Evolutionary conservation across 2,113 vertebrate species (phyloP).

Genomic region (Cheirogaleus medius): DNA sequence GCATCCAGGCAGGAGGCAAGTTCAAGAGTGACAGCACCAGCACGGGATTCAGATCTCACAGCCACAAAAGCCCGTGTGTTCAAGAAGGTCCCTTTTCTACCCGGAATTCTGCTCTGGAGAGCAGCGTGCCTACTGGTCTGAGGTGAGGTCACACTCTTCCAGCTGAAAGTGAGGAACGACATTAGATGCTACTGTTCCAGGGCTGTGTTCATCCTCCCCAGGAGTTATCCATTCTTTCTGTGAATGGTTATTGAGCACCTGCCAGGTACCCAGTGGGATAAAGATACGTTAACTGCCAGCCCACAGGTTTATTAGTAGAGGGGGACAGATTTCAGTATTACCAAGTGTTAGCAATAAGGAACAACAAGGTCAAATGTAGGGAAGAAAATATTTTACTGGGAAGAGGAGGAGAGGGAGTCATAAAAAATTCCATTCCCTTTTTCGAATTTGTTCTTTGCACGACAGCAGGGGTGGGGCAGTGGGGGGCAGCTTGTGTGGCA

Average conservation of each 20-base stretch:
- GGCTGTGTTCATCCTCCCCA: background rate
- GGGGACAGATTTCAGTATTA: background rate
- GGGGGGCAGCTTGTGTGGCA: too few relatives aligned
- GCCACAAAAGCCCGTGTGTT: rapidly evolving
- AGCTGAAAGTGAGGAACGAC: background rate
- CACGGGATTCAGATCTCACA: rapidly evolving
- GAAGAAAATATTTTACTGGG: background rate
- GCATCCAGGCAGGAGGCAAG: background rate
- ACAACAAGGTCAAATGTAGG: background rate
- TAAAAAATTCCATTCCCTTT: too few relatives aligned
- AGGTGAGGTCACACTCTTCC: background rate
- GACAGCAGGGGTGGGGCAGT: rapidly evolving
- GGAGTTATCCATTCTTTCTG: background rate
- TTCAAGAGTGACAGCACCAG: background rate
- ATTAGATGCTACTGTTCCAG: background rate
- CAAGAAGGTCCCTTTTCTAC: background rate
- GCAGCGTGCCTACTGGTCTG: background rate
- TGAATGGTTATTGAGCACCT: background rate
- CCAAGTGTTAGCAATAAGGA: background rate
- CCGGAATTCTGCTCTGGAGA: background rate
- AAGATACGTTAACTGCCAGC: background rate
- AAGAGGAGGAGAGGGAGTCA: background rate
- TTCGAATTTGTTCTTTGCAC: background rate
- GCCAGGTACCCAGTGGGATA: background rate
- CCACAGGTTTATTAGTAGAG: background rate